Evolutionary conservation across 64 coral and sea anemone genomes (phyloP).

Genomic region (Actinia equina): DNA sequence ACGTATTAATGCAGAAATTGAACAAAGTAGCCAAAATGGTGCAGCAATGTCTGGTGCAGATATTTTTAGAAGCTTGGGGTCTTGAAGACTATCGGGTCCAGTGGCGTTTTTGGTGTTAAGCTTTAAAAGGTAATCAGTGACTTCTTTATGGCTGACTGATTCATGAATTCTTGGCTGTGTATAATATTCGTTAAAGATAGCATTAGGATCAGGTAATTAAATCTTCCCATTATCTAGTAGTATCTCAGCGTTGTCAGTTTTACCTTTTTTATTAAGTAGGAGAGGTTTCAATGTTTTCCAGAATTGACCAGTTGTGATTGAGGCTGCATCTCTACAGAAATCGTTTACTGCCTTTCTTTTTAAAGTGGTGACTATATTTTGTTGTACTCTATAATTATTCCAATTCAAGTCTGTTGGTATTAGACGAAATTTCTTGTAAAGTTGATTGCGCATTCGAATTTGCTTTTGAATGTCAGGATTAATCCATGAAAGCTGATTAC

Average conservation of each 20-base stretch:
- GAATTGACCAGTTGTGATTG: conserved; percentile 7
- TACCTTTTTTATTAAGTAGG: conserved; percentile 8
- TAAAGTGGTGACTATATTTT: conserved; percentile 35
- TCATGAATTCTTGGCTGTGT: conserved; percentile 10
- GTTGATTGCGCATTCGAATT: conserved; percentile 22
- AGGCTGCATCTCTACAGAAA: conserved; percentile 37
- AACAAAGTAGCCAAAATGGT: conserved; percentile 23
- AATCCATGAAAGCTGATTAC: conserved; percentile 56
- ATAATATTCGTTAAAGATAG: conserved; percentile 46
- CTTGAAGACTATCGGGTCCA: conserved; percentile 21
- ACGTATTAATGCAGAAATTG: conserved; percentile 10
- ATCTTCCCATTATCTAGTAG: conserved; percentile 14
- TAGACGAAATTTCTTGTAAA: conserved; percentile 51
- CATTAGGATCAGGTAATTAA: conserved; percentile 23
- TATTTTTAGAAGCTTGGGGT: conserved; percentile 26
- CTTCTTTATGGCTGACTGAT: conserved; percentile 19
- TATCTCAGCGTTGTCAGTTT: conserved; percentile 20
- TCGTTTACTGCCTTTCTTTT: conserved; percentile 46
- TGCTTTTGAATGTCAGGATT: conserved; percentile 23
- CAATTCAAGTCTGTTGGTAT: conserved; percentile 26
- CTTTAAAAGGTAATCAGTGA: conserved; percentile 16
- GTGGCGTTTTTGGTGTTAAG: conserved; percentile 22
- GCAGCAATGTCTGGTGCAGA: not conserved
- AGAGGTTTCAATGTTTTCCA: conserved; percentile 61
- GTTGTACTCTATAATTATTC: conserved; percentile 38